Evolutionary conservation across 1,140 invertebrate genomes (phyloP), one percentile per base, ranked within the genome.

Genomic region (Oncopeltus fasciatus): DNA sequence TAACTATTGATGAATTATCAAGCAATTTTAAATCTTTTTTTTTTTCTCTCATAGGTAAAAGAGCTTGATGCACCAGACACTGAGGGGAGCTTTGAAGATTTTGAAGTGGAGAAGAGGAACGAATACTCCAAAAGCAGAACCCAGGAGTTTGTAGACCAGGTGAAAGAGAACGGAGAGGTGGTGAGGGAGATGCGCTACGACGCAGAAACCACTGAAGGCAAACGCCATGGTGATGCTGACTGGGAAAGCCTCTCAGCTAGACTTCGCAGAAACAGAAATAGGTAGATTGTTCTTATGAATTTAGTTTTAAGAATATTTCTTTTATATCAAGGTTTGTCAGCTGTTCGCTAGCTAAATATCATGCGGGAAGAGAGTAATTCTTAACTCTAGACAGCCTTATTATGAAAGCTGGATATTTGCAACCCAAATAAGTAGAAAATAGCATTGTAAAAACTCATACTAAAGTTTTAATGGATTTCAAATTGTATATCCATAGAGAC

Each of bases 211-310:
- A 84, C 83, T 66, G 85, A 88, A 75, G 83, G 81, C 51, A 68
- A 79, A 64, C 66, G 75, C 26, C 68, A 73, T 46, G 85, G 83
- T 38, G 82, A 85, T 70, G 60, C 67, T 9, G 81, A 84, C 68
- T 86, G 85, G 80, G 86, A 89, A 67, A 86, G 83, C 63, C 76
- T 88, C 24, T 86, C 85, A 3, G 82, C 86, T 51, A 75, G 84
- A 67, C 81, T 86, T 69, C 78, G 83, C 67, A 81, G 81, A 64
- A 77, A 82, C 70, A 77, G 83, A 43, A 76, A 80, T 43, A 16
- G 62, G 62, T 53, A 53, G 14, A 38, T n/a, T n/a, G n/a, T n/a
- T n/a, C n/a, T n/a, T n/a, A n/a, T n/a, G n/a, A n/a, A n/a, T n/a
- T n/a, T n/a, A n/a, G n/a, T n/a, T n/a, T n/a, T n/a, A n/a, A n/a